phyloP scores from a whole-genome alignment of 30 jellyfish, hydroid and myxozoan genomes.

The Rhopilema esculentum region DNA sequence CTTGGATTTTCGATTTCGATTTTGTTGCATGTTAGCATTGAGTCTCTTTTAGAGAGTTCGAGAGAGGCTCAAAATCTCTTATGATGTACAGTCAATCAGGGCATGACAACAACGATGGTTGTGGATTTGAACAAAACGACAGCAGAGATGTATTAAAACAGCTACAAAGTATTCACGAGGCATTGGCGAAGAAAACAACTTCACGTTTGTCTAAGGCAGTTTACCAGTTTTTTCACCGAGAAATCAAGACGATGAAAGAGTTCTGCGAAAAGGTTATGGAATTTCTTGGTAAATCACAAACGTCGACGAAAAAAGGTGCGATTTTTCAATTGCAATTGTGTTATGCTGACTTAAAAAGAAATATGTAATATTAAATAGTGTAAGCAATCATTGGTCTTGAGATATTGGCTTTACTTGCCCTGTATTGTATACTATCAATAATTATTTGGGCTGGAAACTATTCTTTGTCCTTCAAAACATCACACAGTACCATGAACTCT shows the following conservation, averaged over 20 bases:
- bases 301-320: constrained; percentile 1
- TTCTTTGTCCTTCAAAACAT: too few species aligned
- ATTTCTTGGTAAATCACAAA: neutral
- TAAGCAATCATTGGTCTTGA: too few species aligned
- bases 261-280: neutral
- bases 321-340: neutral
- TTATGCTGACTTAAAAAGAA: too few species aligned
- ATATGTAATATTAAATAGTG: too few species aligned
- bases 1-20: neutral
- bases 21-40: too few species aligned
- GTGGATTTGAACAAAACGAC: neutral
- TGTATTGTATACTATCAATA: too few species aligned
- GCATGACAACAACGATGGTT: neutral
- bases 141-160: neutral
- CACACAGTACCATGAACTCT: too few species aligned
- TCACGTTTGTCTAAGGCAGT: constrained; percentile 40
- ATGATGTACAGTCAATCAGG: neutral
- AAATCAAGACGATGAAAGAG: constrained; percentile 15
- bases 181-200: constrained; percentile 34
- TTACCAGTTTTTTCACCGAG: constrained; percentile 57
- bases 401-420: too few species aligned
- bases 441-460: too few species aligned
- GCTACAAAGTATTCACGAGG: constrained; percentile 16
- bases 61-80: neutral
- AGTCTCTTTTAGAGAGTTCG: neutral